Base-by-base conservation (phyloP, 2,797 vertebrate genomes). In the Crocidura indochinensis region DNA sequence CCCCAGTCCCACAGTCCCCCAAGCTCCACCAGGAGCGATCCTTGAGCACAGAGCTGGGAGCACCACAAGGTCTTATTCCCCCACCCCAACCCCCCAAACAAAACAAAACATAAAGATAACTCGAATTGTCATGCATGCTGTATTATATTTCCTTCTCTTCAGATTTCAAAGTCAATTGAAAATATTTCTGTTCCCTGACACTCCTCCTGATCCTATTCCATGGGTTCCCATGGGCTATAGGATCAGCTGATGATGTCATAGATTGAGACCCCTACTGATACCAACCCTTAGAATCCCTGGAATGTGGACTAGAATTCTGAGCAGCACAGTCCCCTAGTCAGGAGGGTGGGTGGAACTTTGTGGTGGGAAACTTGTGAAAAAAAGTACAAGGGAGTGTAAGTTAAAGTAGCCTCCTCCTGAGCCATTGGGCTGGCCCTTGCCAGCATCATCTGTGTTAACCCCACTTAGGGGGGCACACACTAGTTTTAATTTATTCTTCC, bases 371-470 rank as follows among this genome's bases (percentile, higher is more conserved):
- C 53, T 74, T 68, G 51, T 53, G 19, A 26, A 12, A 65, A 65
- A 65, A 24, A 27, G 64, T 20, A 60, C 56, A 5, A 19, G 53
- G 53, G 19, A 19, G 53, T 3, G 53, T 56, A 6, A 56, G 38
- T 2, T 38, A 38, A 38, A 38, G 38, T 38, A 38, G 38, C 38
- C 51, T 53, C 51, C 56, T 17, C 56, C 56, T 60, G 56, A 60
- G 26, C 64, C 56, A 60, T 85, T 67, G 74, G 88, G 74, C 94
- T 90, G 90, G 90, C 86, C 76, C 38, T 49, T 31, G 91, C 92
- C n/a, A 88, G 94, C 82, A 67, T 97, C n/a, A n/a, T n/a, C n/a
- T n/a, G n/a, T n/a, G n/a, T n/a, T n/a, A n/a, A n/a, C n/a, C n/a
- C n/a, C n/a, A n/a, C n/a, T n/a, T n/a, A n/a, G n/a, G n/a, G n/a